Percentiles rank a stretch among this genome's conserved stretches.
Evolutionary conservation across 2,797 vertebrate species (phyloP).

Genomic region (Onychomys leucogaster): DNA sequence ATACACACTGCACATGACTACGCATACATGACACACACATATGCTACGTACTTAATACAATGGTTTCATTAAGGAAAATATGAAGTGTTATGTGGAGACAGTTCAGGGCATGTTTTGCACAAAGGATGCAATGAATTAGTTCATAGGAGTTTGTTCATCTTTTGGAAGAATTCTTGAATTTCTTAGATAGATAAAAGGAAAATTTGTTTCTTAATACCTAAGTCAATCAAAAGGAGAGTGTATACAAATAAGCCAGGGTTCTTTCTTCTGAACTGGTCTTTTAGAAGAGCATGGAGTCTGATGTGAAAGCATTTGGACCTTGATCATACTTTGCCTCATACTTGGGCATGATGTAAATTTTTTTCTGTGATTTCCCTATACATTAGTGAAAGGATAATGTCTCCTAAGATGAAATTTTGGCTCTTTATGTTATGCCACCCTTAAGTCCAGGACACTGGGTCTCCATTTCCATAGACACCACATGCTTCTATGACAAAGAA

Average conservation of each 20-base stretch:
- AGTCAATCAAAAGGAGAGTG: background rate
- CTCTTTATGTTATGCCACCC: background rate
- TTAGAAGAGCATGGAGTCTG: background rate
- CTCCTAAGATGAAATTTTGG: background rate
- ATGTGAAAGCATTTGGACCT: background rate
- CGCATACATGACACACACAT: background rate
- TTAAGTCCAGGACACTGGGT: background rate
- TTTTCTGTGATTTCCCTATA: background rate
- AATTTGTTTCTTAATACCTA: background rate
- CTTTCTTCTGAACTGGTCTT: background rate
- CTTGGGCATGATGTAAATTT: background rate
- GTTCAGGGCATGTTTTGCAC: background rate
- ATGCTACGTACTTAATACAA: background rate
- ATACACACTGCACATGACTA: background rate
- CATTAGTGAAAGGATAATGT: background rate
- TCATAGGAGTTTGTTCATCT: background rate
- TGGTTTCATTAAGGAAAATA: background rate
- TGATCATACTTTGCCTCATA: background rate
- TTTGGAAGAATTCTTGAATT: background rate
- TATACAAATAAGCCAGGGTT: background rate
- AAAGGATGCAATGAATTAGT: background rate
- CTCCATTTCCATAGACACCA: background rate
- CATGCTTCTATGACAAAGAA: background rate
- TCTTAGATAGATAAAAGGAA: constrained; percentile 25
- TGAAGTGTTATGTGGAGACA: background rate